These are phyloP conservation scores for Leptopilina boulardi DNA, from an alignment of 1,140 invertebrate genomes.

Conservation along the genomic window DNA sequence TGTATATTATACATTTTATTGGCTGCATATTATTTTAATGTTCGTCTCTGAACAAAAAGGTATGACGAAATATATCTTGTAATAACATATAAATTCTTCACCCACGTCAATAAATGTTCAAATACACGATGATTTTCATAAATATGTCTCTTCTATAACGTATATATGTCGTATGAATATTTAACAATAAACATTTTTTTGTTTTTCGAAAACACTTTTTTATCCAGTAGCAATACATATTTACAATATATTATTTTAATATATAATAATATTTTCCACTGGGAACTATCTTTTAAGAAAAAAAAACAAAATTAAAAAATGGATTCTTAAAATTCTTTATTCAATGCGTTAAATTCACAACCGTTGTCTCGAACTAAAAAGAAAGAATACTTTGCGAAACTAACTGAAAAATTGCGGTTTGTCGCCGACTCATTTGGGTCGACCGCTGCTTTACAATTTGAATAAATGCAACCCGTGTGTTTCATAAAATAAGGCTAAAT, in stretches of 20 bases:
- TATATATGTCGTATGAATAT: neutral
- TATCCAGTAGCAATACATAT: neutral
- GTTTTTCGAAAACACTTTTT: neutral
- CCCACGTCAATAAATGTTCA: slow-evolving; percentile 19
- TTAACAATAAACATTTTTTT: slow-evolving; percentile 6
- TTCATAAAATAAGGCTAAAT: slow-evolving; percentile 41
- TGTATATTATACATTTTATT: neutral
- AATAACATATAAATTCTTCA: slow-evolving; percentile 15
- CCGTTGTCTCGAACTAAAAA: neutral
- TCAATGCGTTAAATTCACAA: neutral
- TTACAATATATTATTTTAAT: neutral
- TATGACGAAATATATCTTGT: neutral
- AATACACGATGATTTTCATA: neutral
- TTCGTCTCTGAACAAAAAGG: neutral
- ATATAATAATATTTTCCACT: neutral
- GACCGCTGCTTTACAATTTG: slow-evolving; percentile 2
- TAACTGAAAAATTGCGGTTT: slow-evolving; percentile 23
- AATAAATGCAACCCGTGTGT: slow-evolving; percentile 3
- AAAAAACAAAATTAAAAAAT: neutral
- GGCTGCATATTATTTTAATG: neutral
- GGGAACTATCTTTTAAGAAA: neutral
- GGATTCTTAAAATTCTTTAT: slow-evolving; percentile 23
- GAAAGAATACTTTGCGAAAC: neutral
- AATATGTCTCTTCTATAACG: neutral
- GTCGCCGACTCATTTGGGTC: neutral